These are phyloP conservation scores for Corythoichthys haematopterus DNA, from an alignment of 2,113 vertebrate genomes.

Conservation along the genomic window DNA sequence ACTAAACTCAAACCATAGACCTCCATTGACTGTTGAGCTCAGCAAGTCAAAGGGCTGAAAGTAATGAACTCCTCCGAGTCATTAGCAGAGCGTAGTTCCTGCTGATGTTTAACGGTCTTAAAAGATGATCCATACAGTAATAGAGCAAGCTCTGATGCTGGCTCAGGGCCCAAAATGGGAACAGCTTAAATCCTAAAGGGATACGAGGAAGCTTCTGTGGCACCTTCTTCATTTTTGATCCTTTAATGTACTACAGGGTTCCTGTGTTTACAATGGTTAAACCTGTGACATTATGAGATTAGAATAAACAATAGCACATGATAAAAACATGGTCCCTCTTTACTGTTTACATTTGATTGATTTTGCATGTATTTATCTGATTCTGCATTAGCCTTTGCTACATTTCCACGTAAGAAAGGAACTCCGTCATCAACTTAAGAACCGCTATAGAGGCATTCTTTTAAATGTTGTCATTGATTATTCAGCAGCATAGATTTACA, in stretches of 20 bases:
- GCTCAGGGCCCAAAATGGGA: constrained; percentile 58
- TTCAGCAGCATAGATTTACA: too few species aligned
- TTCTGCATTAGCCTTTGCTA: too few species aligned
- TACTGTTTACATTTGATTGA: too few species aligned
- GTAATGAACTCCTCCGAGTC: constrained; percentile 64
- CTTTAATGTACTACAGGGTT: background rate
- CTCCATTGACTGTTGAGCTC: constrained; percentile 20
- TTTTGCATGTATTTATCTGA: too few species aligned
- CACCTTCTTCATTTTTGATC: constrained; percentile 1
- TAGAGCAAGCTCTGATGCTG: constrained; percentile 64
- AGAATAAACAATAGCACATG: background rate
- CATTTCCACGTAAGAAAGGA: too few species aligned
- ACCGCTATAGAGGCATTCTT: too few species aligned
- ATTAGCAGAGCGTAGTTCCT: constrained; percentile 50
- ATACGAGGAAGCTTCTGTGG: constrained; percentile 44
- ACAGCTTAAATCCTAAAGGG: constrained; percentile 65
- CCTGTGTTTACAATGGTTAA: background rate
- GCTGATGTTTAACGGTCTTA: constrained; percentile 76
- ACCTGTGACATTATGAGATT: background rate
- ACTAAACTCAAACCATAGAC: background rate
- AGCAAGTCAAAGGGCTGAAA: constrained; percentile 54
- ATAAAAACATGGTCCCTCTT: background rate
- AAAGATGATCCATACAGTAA: constrained; percentile 80
- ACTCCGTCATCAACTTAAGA: too few species aligned
- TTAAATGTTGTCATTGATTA: too few species aligned